phyloP scores from a whole-genome alignment of 2,113 vertebrate species.

The Dicrurus megarhynchus region DNA sequence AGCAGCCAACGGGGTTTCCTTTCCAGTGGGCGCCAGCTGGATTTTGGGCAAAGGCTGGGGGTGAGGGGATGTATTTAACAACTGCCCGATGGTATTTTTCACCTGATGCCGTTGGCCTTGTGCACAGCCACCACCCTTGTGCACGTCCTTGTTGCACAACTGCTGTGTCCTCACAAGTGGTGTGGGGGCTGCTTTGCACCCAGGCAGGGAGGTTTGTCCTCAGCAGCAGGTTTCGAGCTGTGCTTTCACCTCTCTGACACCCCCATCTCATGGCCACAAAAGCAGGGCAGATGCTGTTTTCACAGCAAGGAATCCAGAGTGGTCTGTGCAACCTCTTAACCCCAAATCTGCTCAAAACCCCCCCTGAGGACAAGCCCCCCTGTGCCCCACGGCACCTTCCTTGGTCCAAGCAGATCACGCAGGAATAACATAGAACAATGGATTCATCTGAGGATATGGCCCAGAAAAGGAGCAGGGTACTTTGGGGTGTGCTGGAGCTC shows the following conservation, averaged over 20 bases:
- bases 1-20: neutral
- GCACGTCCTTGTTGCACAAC: rapidly evolving
- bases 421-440: neutral
- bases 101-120: neutral
- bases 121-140: neutral
- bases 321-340: neutral
- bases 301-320: neutral
- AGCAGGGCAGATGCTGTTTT: rapidly evolving
- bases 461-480: neutral
- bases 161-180: rapidly evolving
- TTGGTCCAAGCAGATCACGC: neutral
- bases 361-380: neutral
- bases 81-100: neutral
- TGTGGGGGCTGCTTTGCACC: neutral
- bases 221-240: neutral
- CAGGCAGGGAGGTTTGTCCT: rapidly evolving
- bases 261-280: neutral
- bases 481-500: neutral
- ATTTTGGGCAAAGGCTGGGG: neutral
- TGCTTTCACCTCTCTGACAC: neutral
- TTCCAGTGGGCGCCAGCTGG: neutral
- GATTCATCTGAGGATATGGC: neutral
- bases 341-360: neutral
- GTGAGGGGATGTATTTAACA: neutral
- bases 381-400: rapidly evolving